Base-by-base conservation (phyloP, 2,113 vertebrate species). In the Cynopterus brachyotis region DNA sequence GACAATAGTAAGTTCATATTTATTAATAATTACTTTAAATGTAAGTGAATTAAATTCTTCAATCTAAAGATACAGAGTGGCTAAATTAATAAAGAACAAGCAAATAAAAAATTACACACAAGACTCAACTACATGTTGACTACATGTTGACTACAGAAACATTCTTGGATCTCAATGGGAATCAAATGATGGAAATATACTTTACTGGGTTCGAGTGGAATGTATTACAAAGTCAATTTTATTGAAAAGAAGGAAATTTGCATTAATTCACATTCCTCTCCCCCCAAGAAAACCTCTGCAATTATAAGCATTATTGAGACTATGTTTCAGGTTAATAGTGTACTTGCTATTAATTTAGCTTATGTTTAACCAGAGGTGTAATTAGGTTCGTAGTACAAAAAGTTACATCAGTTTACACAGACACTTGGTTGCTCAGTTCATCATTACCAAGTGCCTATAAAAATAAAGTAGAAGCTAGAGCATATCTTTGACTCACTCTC, bases 381-480 rank as follows among this genome's bases (percentile, higher is more conserved):
- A 89, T 95, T 89, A 84, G 40, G 50, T 66, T 89, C 24, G 7
- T 4, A 22, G 45, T 62, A 89, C 64, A 42, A 92, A 72, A 73
- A 93, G 42, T 84, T 53, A 13, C 16, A 79, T 87, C 69, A 93
- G 89, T 93, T 97, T 94, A 81, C 26, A 75, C 70, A 84, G 67
- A 95, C 62, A 62, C 85, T 75, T 73, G 86, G 91, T 78, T 96
- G 73, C 67, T 89, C 83, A 88, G 55, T 84, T 80, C 42, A 87
- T 90, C 91, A 95, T 66, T 55, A 96, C 53, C 92, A 96, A 85
- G 75, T 91, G 80, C 96, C 93, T 95, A 40, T 70, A 89, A 92
- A 95, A 92, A 88, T 30, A 26, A 95, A 92, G 10, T 62, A 26
- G 91, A 94, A 95, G 72, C 42, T 79, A 22, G 66, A 93, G 55